Evolutionary conservation across 2,113 vertebrate species (phyloP), one percentile per base, ranked within the genome.

Genomic region (Coryphaenoides rupestris): DNA sequence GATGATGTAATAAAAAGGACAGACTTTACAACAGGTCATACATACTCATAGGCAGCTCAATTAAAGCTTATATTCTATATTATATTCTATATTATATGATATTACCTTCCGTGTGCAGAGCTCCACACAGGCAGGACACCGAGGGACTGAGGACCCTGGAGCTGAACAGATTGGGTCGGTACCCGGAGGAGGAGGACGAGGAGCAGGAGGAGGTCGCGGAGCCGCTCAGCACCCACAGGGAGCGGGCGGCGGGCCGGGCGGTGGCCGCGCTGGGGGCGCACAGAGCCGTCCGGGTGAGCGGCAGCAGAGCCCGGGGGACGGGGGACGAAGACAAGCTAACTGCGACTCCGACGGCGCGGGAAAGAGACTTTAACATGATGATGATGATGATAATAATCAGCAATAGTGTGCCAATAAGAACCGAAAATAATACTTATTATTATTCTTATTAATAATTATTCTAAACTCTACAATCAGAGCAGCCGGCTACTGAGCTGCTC

Each of bases 101-200:
- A n/a, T 54, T 84, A 96, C 95, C 95, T 71, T 98, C 94, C 1
- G 96, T 98, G 82, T 98, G 96, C 52, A 98, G 91, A 0, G 87
- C 90, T 47, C 92, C 93, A 64, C 94, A 94, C 26, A 92, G 90
- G 69, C 94, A 97, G 10, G 93, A 90, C 14, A 86, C 72, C 14
- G 81, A 87, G 55, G 76, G 92, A 63, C 74, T 76, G 17, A 70
- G 59, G 3, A 75, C 19, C 17, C 70, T 86, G 0, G 88, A 82
- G 28, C 64, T 78, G 23, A 93, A 87, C 50, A 93, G 74, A 50
- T 81, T 86, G 0, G 90, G 78, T 60, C 84, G 73, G 81, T 77
- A 81, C 22, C 82, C 79, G 0, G 87, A 78, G 1, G 84, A 73
- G 4, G 83, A n/a, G n/a, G n/a, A n/a, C n/a, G n/a, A n/a, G n/a